Conservation (phyloP, 2,888 invertebrate species). For the Tenthredo scrophulariae region DNA sequence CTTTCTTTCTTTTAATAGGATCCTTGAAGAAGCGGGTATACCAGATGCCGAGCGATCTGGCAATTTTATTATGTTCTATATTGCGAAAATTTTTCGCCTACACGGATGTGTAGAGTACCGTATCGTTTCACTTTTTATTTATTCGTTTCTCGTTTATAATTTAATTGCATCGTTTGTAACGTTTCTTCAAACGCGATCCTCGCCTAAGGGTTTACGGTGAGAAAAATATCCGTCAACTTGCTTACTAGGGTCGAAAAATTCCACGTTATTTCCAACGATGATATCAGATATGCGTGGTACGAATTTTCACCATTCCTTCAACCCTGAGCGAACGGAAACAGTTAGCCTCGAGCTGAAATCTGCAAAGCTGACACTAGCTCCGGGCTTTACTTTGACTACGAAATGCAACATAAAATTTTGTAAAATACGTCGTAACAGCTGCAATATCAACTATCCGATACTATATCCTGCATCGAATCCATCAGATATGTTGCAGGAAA, state of each 20-base stretch:
- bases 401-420: neutral
- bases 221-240: neutral
- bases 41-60: neutral
- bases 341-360: conserved; percentile 1
- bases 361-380: conserved; percentile 28
- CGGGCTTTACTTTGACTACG: conserved; percentile 4
- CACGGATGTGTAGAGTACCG: neutral
- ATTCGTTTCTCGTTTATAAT: neutral
- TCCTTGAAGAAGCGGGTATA: conserved; percentile 4
- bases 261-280: neutral
- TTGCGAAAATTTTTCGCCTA: neutral
- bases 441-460: neutral
- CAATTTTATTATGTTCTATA: neutral
- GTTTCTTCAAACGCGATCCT: neutral
- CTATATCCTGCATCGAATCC: neutral
- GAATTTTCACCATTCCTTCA: conserved; percentile 18
- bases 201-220: neutral
- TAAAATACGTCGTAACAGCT: conserved; percentile 7
- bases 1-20: neutral
- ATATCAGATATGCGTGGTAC: neutral
- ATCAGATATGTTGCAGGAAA: neutral
- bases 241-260: neutral
- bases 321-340: neutral
- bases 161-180: neutral
- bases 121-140: neutral